Base-by-base conservation (phyloP, 1,140 invertebrate genomes). In the Drosophila busckii region DNA sequence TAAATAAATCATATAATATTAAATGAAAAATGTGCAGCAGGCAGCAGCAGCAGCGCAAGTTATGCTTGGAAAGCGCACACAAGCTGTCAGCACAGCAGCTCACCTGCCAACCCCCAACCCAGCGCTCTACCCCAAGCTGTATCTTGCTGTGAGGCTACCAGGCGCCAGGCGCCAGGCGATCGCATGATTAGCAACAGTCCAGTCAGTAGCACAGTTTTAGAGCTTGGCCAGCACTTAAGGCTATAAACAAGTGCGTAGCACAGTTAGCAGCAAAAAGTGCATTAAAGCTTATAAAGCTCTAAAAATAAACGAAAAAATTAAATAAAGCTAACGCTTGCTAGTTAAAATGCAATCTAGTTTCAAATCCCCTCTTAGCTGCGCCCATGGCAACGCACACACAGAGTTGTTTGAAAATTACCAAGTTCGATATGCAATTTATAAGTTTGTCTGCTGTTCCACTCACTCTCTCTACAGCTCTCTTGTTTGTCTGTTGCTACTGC, bases 1-100 rank as follows among this genome's bases (percentile, higher is more conserved):
- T 61, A 82, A 80, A 80, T 80, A 80, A 75, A 80, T 82, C 73
- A 80, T 82, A 82, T n/a, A 75, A 82, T 82, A 82, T 83, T 75
- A 82, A 82, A 82, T 78, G 71, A 78, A 80, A n/a, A 75, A 75
- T 70, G 71, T 76, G 63, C 64, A 78, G 76, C 69, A 63, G 60
- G 41, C 53, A 61, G 61, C 71, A 52, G 52, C 20, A 49, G 15
- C 9, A 53, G 50, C 56, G 17, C 8, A 37, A 48, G 49, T 45
- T 59, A 38, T 44, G 48, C 34, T 56, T 56, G 61, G 71, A 76
- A n/a, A 78, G 71, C 66, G 71, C 71, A 78, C 56, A 76, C 71
- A 71, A 80, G 63, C 73, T 78, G 73, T 78, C 73, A 78, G 73
- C 73, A n/a, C n/a, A n/a, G n/a, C n/a, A n/a, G 46, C 52, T 55